Percentiles rank a stretch among this genome's conserved stretches.
These are phyloP conservation scores for Dioctria rufipes DNA, from an alignment of 2,888 invertebrate species.

Conservation along the genomic window DNA sequence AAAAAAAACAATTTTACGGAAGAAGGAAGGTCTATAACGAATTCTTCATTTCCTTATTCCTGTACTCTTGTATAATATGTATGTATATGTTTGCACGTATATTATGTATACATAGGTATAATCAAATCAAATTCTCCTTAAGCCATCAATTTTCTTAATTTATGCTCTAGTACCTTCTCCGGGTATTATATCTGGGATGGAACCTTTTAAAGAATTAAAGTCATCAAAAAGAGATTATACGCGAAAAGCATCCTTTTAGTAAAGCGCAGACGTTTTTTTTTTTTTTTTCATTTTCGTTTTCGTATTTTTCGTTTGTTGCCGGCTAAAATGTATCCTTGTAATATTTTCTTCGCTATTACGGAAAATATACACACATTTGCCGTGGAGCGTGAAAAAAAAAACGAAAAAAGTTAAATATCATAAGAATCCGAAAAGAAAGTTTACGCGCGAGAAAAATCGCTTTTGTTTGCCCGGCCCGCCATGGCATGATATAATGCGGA, in stretches of 20 bases:
- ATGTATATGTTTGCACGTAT: no score
- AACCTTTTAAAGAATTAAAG: neutral
- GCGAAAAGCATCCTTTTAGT: neutral
- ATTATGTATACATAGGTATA: no score
- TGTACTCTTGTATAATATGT: no score
- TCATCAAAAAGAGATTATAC: conserved; percentile 10
- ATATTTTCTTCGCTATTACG: neutral
- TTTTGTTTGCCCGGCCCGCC: conserved; percentile 4
- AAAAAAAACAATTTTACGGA: no score
- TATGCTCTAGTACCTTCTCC: no score
- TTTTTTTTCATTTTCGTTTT: neutral
- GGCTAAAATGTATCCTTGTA: neutral
- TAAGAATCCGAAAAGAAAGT: neutral
- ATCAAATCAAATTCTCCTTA: no score
- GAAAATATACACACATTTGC: neutral
- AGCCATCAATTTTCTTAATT: no score
- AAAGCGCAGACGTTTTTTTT: neutral
- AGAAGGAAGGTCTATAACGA: no score
- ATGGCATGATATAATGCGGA: neutral
- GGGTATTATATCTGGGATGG: no score
- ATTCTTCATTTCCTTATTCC: no score
- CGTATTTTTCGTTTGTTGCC: no score
- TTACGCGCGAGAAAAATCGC: conserved; percentile 14
- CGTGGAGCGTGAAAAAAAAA: neutral
- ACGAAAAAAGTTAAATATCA: neutral